A percentile compares a stretch with the other conserved stretches of the same genome.
Evolutionary conservation across 1,140 invertebrate genomes (phyloP).

Genomic region (Drosophila miranda): DNA sequence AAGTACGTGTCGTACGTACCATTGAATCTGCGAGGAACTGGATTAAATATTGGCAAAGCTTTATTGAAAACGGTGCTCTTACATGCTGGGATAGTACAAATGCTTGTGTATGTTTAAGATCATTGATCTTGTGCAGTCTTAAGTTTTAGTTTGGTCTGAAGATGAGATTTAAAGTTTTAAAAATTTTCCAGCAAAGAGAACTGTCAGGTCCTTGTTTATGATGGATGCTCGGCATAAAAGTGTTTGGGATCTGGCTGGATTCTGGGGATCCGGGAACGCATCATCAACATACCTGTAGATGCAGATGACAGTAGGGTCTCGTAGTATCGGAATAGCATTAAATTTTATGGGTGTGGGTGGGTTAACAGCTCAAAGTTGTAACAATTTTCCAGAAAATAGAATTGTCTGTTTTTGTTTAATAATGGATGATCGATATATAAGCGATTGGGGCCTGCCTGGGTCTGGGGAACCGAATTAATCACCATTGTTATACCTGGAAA

Average conservation of each 20-base stretch:
- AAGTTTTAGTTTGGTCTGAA: constrained; percentile 1
- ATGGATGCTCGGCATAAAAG: constrained; percentile 52
- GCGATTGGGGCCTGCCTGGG: not conserved
- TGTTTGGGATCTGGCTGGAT: constrained; percentile 22
- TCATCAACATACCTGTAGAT: constrained; percentile 30
- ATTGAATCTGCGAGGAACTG: not conserved
- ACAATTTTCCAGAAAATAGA: constrained; percentile 39
- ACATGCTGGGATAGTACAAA: constrained; percentile 50
- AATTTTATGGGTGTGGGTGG: not conserved
- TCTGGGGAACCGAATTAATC: too few relatives aligned
- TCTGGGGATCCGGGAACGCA: constrained; percentile 35
- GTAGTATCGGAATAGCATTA: not conserved
- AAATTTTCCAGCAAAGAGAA: constrained; percentile 47
- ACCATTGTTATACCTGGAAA: too few relatives aligned
- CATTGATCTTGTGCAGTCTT: constrained; percentile 31
- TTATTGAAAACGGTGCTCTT: constrained; percentile 11
- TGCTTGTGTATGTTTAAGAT: constrained; percentile 33
- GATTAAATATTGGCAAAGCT: not conserved
- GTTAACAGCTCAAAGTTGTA: constrained; percentile 10
- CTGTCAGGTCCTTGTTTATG: constrained; percentile 12
- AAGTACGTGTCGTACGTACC: constrained; percentile 31
- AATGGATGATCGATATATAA: constrained; percentile 43
- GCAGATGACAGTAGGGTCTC: constrained; percentile 7
- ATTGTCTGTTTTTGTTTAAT: constrained; percentile 12
- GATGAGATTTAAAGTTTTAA: not conserved